A percentile compares a stretch with the other conserved stretches of the same genome.
Conservation (phyloP, 2,113 vertebrate genomes). For the Eupsittula cactorum region DNA sequence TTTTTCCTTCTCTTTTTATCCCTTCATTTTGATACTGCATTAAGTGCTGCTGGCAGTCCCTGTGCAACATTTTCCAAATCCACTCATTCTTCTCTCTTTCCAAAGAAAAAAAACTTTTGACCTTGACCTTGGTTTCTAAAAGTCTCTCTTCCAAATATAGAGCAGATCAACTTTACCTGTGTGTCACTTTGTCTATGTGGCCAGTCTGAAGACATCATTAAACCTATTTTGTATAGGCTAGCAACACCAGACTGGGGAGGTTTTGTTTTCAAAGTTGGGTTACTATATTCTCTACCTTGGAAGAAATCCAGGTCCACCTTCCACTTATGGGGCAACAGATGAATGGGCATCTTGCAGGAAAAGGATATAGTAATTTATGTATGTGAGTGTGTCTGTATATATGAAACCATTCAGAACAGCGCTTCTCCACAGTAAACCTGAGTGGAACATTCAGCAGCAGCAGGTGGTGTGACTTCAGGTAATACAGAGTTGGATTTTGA, state of each 20-base stretch:
- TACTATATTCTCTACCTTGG: neutral
- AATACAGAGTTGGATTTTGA: neutral
- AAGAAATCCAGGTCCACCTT: neutral
- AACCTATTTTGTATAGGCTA: neutral
- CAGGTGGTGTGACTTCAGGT: neutral
- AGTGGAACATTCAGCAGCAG: neutral
- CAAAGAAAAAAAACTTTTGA: neutral
- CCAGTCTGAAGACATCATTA: neutral
- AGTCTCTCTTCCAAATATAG: neutral
- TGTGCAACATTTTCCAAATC: neutral
- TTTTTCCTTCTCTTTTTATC: neutral
- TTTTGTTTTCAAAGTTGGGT: neutral
- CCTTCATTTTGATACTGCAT: conserved; percentile 1
- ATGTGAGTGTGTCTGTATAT: neutral
- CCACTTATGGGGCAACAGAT: neutral
- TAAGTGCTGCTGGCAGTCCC: neutral
- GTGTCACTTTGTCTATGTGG: neutral
- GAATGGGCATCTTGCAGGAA: neutral
- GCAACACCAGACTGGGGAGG: neutral
- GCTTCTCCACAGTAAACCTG: neutral
- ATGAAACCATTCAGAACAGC: neutral
- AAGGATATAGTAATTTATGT: neutral
- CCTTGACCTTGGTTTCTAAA: neutral
- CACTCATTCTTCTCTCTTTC: neutral
- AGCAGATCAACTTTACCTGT: neutral